Conservation (phyloP, 2,888 invertebrate species). For the Synergus laeviventris region DNA sequence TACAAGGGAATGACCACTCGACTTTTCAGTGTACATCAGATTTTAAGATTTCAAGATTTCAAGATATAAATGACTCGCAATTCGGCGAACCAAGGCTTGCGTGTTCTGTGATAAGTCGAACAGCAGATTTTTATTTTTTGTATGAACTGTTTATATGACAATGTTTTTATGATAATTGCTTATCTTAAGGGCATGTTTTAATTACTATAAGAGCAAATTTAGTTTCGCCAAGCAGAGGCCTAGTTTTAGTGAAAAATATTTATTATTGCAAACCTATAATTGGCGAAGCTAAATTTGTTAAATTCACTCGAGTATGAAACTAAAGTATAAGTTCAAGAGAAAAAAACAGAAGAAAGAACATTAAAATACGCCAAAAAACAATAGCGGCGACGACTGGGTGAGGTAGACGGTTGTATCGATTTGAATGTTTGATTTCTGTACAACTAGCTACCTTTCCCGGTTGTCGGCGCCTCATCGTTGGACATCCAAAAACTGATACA, state of each 20-base stretch:
- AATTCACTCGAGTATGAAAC: constrained; percentile 35
- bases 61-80: neutral
- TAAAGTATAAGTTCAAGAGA: constrained; percentile 46
- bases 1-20: neutral
- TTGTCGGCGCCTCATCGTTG: constrained; percentile 75
- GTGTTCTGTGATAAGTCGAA: too few species aligned
- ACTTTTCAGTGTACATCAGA: neutral
- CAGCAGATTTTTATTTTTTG: too few species aligned
- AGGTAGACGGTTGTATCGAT: constrained; percentile 99
- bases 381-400: constrained; percentile 82
- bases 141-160: too few species aligned
- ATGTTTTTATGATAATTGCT: too few species aligned
- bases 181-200: too few species aligned
- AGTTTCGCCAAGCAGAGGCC: too few species aligned
- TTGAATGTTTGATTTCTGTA: constrained; percentile 91
- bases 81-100: too few species aligned
- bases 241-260: too few species aligned
- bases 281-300: neutral
- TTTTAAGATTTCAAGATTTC: neutral
- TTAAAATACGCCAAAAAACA: constrained; percentile 36
- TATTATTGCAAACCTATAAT: too few species aligned
- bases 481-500: constrained; percentile 43
- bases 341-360: constrained; percentile 56
- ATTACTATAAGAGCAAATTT: too few species aligned
- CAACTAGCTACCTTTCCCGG: constrained; percentile 98